A percentile compares a stretch with the other conserved stretches of the same genome.
phyloP scores from a whole-genome alignment of 2,888 invertebrate species.

The Portevinia maculata region DNA sequence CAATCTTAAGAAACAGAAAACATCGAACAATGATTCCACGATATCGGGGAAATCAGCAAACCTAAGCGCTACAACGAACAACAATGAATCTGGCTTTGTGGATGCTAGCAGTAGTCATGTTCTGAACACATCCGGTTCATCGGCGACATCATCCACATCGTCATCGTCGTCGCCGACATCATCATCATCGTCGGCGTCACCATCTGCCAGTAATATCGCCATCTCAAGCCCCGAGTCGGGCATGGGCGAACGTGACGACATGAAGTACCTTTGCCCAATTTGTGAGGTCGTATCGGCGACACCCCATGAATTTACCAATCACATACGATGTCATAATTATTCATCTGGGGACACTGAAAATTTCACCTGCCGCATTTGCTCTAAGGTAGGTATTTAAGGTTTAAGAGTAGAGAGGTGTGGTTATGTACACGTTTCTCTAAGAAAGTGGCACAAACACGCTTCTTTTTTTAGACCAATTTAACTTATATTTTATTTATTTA shows the following conservation, averaged over 20 bases:
- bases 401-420: conserved; percentile 46
- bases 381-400: conserved; percentile 79
- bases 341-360: conserved; percentile 83
- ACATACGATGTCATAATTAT: conserved; percentile 87
- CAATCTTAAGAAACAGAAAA: conserved; percentile 60
- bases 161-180: conserved; percentile 75
- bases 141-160: conserved; percentile 57
- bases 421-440: conserved; percentile 58
- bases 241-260: conserved; percentile 81
- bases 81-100: conserved; percentile 82
- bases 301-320: conserved; percentile 88
- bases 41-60: conserved; percentile 57
- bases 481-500: conserved; percentile 21
- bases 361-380: conserved; percentile 83
- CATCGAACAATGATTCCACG: conserved; percentile 61
- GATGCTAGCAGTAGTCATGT: conserved; percentile 79
- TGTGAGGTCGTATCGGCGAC: conserved; percentile 86
- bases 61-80: conserved; percentile 70
- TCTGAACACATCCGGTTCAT: conserved; percentile 75
- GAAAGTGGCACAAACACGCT: conserved; percentile 55
- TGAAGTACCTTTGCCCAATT: conserved; percentile 86
- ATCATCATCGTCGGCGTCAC: conserved; percentile 71
- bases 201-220: conserved; percentile 68
- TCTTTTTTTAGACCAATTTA: conserved; percentile 10
- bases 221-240: conserved; percentile 80